Evolutionary conservation across 2,888 invertebrate species (phyloP), one percentile per base, ranked within the genome.

Genomic region (Malacosoma neustria): DNA sequence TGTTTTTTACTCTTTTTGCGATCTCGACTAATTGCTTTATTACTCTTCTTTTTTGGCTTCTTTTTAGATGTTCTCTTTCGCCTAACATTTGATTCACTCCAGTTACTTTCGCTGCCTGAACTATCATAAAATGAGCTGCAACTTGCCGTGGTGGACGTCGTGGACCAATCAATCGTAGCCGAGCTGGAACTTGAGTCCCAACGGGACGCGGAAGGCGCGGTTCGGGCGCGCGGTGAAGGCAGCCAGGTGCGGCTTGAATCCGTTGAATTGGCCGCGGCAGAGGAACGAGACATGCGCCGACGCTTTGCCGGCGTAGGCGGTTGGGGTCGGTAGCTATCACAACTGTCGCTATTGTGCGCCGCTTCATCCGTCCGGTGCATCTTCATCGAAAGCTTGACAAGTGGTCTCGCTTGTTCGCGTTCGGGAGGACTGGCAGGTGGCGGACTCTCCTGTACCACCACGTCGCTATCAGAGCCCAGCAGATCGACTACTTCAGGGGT

Each of bases 401-500:
- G 42, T n/a, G 57, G 50, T 15, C 38, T 42, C 11, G 50, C 39
- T 7, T 30, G 22, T 30, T 46, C 54, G n/a, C 46, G 22, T 6
- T 35, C 14, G 3, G 42, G 48, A 12, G 51, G 29, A 14, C 52
- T 50, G 33, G 56, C 66, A n/a, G 68, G 47, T 15, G 50, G 57
- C 7, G 48, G 42, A 9, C 40, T 39, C 6, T 82, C 84, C 32
- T 79, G 75, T 14, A 86, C 60, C 13, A 80, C 70, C 6, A 81
- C 80, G 49, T 80, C 87, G 46, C 86, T 88, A 51, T 88, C 88
- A 2, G 88, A 89, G n/a, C 87, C 88, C 7, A 87, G 62, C 39
- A 90, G 59, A 47, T 89, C 88, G 11, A 90, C 88, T 1, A 90
- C 82, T 60, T 89, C 90, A 1, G 92, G 92, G 30, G 91, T 90